These are phyloP conservation scores for Martes martes DNA, from an alignment of 2,113 vertebrate genomes.

Conservation along the genomic window DNA sequence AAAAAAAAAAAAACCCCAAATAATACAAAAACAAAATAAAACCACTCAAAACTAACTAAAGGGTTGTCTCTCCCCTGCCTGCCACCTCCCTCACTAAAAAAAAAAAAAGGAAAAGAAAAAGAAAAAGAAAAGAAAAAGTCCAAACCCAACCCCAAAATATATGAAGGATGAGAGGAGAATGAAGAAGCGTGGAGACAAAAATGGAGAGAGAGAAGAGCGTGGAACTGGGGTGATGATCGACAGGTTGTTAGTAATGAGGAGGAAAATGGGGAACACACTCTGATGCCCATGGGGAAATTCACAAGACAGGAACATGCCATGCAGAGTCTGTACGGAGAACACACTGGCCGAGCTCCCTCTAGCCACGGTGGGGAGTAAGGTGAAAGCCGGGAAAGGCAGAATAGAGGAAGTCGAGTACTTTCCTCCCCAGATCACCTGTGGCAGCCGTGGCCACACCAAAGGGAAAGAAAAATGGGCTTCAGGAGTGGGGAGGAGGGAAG, in stretches of 20 bases:
- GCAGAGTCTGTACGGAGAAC: conserved; percentile 88
- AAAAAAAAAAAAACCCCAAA: not conserved
- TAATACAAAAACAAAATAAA: not conserved
- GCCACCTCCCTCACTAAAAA: conserved; percentile 45
- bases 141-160: conserved; percentile 81
- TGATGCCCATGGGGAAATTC: conserved; percentile 65
- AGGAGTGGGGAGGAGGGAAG: conserved; percentile 53
- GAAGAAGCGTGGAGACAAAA: conserved; percentile 20
- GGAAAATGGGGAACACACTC: conserved; percentile 71
- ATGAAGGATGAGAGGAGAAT: conserved; percentile 73
- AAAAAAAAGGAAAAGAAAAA: conserved; percentile 74
- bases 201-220: conserved; percentile 50
- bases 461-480: conserved; percentile 73
- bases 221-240: conserved; percentile 59
- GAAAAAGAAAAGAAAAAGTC: conserved; percentile 77
- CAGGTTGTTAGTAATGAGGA: conserved; percentile 79
- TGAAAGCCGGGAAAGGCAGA: conserved; percentile 65
- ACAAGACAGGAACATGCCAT: conserved; percentile 94
- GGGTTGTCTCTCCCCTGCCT: conserved; percentile 33
- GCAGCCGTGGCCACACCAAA: conserved; percentile 86
- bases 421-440: conserved; percentile 89
- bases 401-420: conserved; percentile 82
- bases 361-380: conserved; percentile 69
- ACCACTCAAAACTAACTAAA: not conserved
- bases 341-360: conserved; percentile 78